A percentile compares a stretch with the other conserved stretches of the same genome.
Conservation (phyloP, 2,888 invertebrate species). For the Dastarcus helophoroides region DNA sequence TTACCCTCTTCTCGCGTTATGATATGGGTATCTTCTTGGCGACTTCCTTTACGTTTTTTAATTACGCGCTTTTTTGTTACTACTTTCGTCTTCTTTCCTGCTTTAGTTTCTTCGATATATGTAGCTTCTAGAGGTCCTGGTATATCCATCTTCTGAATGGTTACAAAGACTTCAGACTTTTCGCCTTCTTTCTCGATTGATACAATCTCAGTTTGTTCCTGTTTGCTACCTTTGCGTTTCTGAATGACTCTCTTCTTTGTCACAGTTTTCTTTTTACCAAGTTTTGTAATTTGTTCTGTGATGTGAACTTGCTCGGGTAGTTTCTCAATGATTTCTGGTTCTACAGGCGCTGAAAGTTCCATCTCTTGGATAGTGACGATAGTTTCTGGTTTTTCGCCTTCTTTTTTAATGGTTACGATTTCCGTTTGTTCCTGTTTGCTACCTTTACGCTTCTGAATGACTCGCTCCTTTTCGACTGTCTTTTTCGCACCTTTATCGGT, state of each 20-base stretch:
- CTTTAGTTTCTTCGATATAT: slow-evolving; percentile 25
- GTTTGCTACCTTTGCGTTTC: slow-evolving; percentile 21
- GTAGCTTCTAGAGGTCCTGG: slow-evolving; percentile 31
- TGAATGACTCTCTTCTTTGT: slow-evolving; percentile 21
- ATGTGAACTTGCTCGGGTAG: slow-evolving; percentile 19
- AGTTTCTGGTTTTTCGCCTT: slow-evolving; percentile 40
- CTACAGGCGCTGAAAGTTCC: slow-evolving; percentile 37
- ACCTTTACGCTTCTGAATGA: too few relatives aligned
- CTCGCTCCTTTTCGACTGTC: slow-evolving; percentile 31
- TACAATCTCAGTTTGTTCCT: slow-evolving; percentile 24
- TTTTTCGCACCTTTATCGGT: slow-evolving; percentile 40
- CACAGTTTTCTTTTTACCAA: slow-evolving; percentile 19
- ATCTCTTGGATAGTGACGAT: too few relatives aligned
- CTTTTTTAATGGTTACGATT: too few relatives aligned
- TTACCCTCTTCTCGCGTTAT: slow-evolving; percentile 18
- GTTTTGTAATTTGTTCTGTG: slow-evolving; percentile 20
- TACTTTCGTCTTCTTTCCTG: slow-evolving; percentile 23
- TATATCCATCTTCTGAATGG: slow-evolving; percentile 16
- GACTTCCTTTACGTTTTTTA: slow-evolving; percentile 32
- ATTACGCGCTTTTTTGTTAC: slow-evolving; percentile 31
- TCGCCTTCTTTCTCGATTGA: slow-evolving; percentile 18
- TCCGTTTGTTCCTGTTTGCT: too few relatives aligned
- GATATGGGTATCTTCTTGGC: slow-evolving; percentile 31
- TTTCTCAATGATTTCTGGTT: slow-evolving; percentile 18
- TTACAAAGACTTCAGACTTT: slow-evolving; percentile 21